A percentile compares a stretch with the other conserved stretches of the same genome.
Evolutionary conservation across 2,888 invertebrate genomes (phyloP).

Genomic region (Zaprionus obscuricornis): DNA sequence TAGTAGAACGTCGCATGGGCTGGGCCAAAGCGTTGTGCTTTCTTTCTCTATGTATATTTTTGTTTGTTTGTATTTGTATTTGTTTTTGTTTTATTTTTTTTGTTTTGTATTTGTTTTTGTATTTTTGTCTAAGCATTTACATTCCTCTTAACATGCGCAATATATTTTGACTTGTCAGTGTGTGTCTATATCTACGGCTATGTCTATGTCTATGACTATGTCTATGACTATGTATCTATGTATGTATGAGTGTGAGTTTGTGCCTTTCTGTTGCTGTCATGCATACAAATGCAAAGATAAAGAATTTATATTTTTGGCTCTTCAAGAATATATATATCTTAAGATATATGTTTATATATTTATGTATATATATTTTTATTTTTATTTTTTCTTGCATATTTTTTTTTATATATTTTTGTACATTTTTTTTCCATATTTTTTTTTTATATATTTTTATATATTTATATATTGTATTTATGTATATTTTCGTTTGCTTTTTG

Average conservation of each 20-base stretch:
- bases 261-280: conserved; percentile 45
- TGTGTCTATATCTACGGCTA: conserved; percentile 7
- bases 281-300: conserved; percentile 73
- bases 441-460: conserved; percentile 1
- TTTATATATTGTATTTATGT: conserved; percentile 26
- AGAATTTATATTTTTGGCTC: conserved; percentile 38
- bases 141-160: conserved; percentile 70
- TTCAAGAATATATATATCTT: conserved; percentile 21
- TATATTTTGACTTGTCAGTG: conserved; percentile 60
- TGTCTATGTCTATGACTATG: conserved; percentile 5
- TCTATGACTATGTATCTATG: conserved; percentile 7
- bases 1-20: conserved; percentile 30
- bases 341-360: conserved; percentile 2
- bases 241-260: conserved; percentile 12
- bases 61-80: conserved; percentile 10
- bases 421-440: background rate
- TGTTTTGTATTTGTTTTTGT: conserved; percentile 14
- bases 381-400: background rate
- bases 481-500: conserved; percentile 22
- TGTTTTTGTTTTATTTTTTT: conserved; percentile 11
- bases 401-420: background rate
- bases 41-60: conserved; percentile 12
- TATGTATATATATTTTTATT: conserved; percentile 21
- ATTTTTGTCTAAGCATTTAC: conserved; percentile 58
- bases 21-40: conserved; percentile 44